Base-by-base conservation (phyloP, 1,140 invertebrate genomes). In the Lasioglossum albipes region DNA sequence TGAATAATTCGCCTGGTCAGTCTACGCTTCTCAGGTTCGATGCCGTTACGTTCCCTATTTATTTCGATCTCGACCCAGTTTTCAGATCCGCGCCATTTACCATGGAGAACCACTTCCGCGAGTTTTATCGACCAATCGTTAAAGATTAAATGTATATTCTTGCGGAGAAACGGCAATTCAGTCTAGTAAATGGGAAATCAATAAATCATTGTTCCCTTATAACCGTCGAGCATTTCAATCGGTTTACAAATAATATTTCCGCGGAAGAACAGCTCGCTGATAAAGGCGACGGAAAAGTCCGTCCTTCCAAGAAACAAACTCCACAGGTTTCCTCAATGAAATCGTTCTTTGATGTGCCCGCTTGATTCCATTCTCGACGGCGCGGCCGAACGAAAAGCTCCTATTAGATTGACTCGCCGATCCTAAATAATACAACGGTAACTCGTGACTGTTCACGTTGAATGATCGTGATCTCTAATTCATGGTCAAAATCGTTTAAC, bases 1-100 rank as follows among this genome's bases (percentile, higher is more conserved):
- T 79, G 78, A 67, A 73, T 73, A 73, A 73, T 79, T 79, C 76
- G 57, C 2, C 20, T 9, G 18, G 7, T 20, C 57, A n/a, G 52
- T n/a, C 57, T 20, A n/a, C 52, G 52, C n/a, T n/a, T 59, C 57
- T 59, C 45, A 0, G 45, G 10, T 12, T 49, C 13, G 45, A 13
- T 12, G 13, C 45, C 1, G 45, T 49, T 12, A 9, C 7, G 10
- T 59, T 1, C n/a, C n/a, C 5, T 36, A 4, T 36, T 36, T 36
- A 36, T 36, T 5, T 4, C 36, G 36, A 7, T n/a, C n/a, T 1
- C 20, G 20, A 5, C 54, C 20, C 20, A n/a, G 20, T 59, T 59
- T 59, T n/a, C 2, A 27, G 27, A 7, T n/a, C 20, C 7, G 27
- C 18, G 18, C 57, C 7, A 9, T 9, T 20, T 59, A 5, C 2